Base-by-base conservation (phyloP, 35 echinoderm and acorn worm genomes). In the Apostichopus japonicus region DNA sequence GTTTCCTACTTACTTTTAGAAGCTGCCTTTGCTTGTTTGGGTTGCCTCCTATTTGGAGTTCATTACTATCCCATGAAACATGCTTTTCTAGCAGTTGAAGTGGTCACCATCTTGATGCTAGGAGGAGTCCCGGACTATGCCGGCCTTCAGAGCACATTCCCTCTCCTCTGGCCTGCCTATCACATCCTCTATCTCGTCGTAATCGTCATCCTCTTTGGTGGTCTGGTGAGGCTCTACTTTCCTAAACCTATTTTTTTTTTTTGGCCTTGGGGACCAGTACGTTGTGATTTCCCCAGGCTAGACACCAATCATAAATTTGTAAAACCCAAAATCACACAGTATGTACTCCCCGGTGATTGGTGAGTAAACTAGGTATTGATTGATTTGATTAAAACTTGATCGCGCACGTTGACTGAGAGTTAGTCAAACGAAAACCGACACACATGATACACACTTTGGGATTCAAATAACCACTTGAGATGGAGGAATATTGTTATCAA, bases 61-160 rank as follows among this genome's bases (percentile, higher is more conserved):
- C 89, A 94, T 53, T 94, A 92, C 91, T 94, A 94, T 63, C 94
- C 94, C 2, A 80, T 98, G 72, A 98, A 94, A 91, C 84, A 98
- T 52, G 79, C 88, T 21, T 93, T 87, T 91, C 56, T 92, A 16
- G 91, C 94, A 59, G 63, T 90, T 13, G 90, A 90, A 33, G 73
- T 90, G 14, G 76, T 98, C 13, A 94, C 59, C 27, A 53, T 92
- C 55, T 67, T 95, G 5, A 93, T 94, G 5, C 84, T 98, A 1
- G 91, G 97, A 7, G 71, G 71, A 11, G 63, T 87, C 23, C 79
- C 93, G 62, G 53, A 91, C 44, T 65, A 92, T 56, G 6, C 75
- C 24, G 86, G 93, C 13, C 91, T 98, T 7, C 77, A 73, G 9
- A 21, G 76, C 5, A 65, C 88, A 70, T 93, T 72, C 25, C 97